Evolutionary conservation across 1,140 invertebrate genomes (phyloP).

Genomic region (Octopus sinensis): DNA sequence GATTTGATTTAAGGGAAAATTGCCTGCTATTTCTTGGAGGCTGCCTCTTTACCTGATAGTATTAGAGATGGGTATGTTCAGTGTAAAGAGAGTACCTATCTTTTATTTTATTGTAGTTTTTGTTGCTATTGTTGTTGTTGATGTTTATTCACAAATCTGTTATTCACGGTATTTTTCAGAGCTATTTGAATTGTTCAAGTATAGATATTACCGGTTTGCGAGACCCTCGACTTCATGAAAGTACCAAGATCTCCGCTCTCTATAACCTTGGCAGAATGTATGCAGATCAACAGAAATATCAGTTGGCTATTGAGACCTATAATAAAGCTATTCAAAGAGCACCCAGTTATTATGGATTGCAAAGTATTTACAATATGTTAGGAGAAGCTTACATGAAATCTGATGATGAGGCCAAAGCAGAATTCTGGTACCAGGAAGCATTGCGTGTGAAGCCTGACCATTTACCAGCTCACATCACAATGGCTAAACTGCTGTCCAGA

Average conservation of each 20-base stretch:
- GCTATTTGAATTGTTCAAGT: constrained; percentile 76
- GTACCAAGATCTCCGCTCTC: constrained; percentile 83
- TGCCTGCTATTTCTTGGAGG: too few species aligned
- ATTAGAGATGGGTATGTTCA: too few species aligned
- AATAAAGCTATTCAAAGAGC: constrained; percentile 78
- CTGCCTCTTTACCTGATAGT: too few species aligned
- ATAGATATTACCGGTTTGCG: constrained; percentile 83
- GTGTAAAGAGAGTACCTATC: too few species aligned
- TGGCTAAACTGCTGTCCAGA: constrained; percentile 83
- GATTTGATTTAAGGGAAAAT: too few species aligned
- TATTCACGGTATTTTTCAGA: constrained; percentile 33
- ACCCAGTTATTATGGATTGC: constrained; percentile 77
- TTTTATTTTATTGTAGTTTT: too few species aligned
- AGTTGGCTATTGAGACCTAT: constrained; percentile 82
- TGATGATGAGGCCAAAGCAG: constrained; percentile 76
- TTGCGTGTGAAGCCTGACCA: constrained; percentile 78
- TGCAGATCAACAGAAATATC: constrained; percentile 77
- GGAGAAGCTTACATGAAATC: constrained; percentile 79
- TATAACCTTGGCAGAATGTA: constrained; percentile 87
- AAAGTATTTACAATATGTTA: constrained; percentile 81
- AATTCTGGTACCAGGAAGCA: constrained; percentile 79
- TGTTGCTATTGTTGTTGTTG: too few species aligned
- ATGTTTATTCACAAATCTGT: too few species aligned
- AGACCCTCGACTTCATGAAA: constrained; percentile 84
- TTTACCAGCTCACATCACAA: constrained; percentile 83